phyloP scores from a whole-genome alignment of 2,888 invertebrate genomes.

The Dexiosoma caninum region DNA sequence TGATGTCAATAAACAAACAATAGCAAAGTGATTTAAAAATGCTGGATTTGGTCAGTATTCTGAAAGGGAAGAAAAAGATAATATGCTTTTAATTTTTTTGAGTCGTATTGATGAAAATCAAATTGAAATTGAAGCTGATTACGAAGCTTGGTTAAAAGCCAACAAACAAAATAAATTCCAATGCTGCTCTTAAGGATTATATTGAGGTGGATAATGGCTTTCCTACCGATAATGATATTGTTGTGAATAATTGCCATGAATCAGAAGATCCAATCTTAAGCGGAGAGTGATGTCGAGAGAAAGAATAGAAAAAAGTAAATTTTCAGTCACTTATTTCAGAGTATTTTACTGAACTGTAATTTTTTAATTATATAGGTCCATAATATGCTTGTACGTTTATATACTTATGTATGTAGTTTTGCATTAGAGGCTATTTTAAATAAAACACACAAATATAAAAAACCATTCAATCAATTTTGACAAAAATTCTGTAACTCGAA shows the following conservation, averaged over 20 bases:
- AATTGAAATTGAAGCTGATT: conserved; percentile 24
- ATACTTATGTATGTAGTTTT: no score
- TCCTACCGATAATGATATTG: no score
- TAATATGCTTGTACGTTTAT: no score
- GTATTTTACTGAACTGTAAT: no score
- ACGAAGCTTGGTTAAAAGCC: conserved; percentile 5
- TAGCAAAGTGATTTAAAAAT: not conserved
- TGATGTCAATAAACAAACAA: conserved; percentile 2
- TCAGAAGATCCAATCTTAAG: not conserved
- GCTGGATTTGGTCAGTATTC: not conserved
- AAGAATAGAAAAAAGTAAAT: not conserved
- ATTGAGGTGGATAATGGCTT: no score
- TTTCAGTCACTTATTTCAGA: no score
- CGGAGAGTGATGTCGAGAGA: not conserved
- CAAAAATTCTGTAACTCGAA: no score
- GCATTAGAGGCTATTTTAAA: not conserved
- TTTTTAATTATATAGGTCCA: no score
- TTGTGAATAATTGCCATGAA: not conserved
- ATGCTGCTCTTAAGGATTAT: not conserved
- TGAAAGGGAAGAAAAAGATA: not conserved
- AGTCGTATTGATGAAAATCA: conserved; percentile 8
- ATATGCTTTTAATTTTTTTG: not conserved
- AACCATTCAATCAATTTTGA: not conserved
- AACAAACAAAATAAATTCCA: not conserved
- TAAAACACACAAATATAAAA: not conserved